Base-by-base conservation (phyloP, 2,888 invertebrate species). In the Teleiodes luculella region DNA sequence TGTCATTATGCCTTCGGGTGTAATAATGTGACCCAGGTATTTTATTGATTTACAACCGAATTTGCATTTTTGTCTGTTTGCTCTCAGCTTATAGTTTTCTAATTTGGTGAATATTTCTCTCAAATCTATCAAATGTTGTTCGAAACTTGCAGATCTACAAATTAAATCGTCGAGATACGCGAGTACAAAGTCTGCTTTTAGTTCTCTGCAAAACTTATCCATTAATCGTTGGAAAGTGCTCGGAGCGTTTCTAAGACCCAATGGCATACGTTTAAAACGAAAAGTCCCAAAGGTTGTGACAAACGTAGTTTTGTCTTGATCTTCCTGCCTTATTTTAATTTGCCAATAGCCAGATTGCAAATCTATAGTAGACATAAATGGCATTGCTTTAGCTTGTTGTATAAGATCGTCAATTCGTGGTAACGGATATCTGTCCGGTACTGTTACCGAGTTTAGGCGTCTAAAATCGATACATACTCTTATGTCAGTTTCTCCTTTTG, bases 401-500 rank as follows among this genome's bases (percentile, higher is more conserved):
- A 58, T 24, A 1, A 58, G 35, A 33, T 48, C 76, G 73, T n/a
- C n/a, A n/a, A n/a, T n/a, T n/a, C n/a, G n/a, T n/a, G n/a, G n/a
- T n/a, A n/a, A n/a, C n/a, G n/a, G 74, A 37, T 77, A 80, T 59
- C 64, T 24, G 65, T 56, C 53, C 46, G 55, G 37, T n/a, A 52
- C 53, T 0, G 62, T 65, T 8, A 65, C 36, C 10, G 54, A 30
- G 30, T 63, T 63, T 2, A 65, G 33, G 8, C 48, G 46, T 0
- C 74, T 59, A 46, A 74, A 78, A 47, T 78, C 75, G 0, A 75
- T n/a, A n/a, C n/a, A n/a, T n/a, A n/a, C n/a, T n/a, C n/a, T n/a
- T n/a, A n/a, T n/a, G n/a, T n/a, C n/a, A 11, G 66, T 70, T 57
- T 67, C 61, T 37, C 60, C 67, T 55, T 78, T 80, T 2, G 67